Base-by-base conservation (phyloP, 2,888 invertebrate species). In the Octodonta nipae region DNA sequence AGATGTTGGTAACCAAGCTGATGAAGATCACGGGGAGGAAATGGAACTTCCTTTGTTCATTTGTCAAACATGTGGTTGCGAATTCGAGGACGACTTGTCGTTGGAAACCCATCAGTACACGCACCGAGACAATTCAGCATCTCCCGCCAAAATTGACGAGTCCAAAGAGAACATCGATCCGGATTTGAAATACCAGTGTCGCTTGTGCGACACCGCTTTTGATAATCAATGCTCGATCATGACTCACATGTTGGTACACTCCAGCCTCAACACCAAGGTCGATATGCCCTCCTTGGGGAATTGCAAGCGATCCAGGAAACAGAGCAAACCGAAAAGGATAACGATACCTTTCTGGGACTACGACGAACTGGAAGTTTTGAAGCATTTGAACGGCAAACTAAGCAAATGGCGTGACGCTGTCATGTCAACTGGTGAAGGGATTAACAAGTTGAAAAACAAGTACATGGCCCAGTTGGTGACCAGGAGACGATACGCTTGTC, bases 1-100 rank as follows among this genome's bases (percentile, higher is more conserved):
- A 64, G 71, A 64, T 62, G 63, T 60, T 51, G 61, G 59, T 50
- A 56, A 51, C 47, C 56, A 53, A 40, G 49, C 50, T 40, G 57
- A 59, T 44, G 58, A 60, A 43, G 50, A 50, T 39, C 53, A 52
- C 37, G 54, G 51, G 35, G 63, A 63, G 43, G 62, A 60, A 44
- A 54, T 56, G 37, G 60, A 62, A 43, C 61, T 65, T 43, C 64
- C 65, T 36, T 56, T 64, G 36, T 65, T 66, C 50, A 58, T 65
- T 43, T 68, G 69, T 52, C 61, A 56, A 40, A 58, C 59, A 48
- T 69, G 69, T 56, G 68, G 68, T 36, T 68, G 67, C 52, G 67
- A 68, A 50, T 68, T 68, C 49, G 61, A 63, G 41, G 65, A 68
- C 46, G 64, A 65, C 41, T 52, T 58, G 35, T 67, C 68, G 15